These are phyloP conservation scores for Drosophila colorata DNA, from an alignment of 2,888 invertebrate genomes.

Conservation along the genomic window DNA sequence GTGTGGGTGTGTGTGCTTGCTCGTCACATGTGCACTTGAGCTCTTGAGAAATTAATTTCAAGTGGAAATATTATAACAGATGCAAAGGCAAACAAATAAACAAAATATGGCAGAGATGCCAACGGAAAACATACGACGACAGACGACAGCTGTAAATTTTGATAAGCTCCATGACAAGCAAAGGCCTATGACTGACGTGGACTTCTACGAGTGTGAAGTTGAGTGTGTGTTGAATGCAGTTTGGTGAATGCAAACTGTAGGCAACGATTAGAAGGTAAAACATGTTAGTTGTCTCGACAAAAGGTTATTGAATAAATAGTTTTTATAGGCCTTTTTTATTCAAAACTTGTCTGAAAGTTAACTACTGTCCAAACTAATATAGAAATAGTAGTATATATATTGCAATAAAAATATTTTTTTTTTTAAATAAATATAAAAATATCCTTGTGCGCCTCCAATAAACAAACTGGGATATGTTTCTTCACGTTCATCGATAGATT, in stretches of 20 bases:
- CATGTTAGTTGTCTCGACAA: not conserved
- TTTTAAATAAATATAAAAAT: no score
- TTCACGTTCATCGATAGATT: no score
- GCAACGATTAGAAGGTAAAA: conserved; percentile 11
- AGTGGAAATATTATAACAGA: conserved; percentile 77
- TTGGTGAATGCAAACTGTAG: not conserved
- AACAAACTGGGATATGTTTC: no score
- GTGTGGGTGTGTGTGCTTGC: conserved; percentile 29
- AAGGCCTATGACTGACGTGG: conserved; percentile 40
- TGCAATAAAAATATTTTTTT: no score
- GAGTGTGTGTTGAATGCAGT: conserved; percentile 12
- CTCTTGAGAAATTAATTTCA: conserved; percentile 82
- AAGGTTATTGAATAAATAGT: no score
- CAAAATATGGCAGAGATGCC: conserved; percentile 55
- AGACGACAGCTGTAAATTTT: conserved; percentile 70
- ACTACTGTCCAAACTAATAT: no score
- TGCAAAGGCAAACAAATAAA: conserved; percentile 63
- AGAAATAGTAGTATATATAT: no score
- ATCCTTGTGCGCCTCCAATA: no score
- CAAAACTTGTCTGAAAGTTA: not conserved
- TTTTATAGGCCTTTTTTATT: not conserved
- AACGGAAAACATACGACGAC: conserved; percentile 16
- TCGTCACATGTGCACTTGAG: conserved; percentile 80
- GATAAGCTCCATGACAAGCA: conserved; percentile 60
- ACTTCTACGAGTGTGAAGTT: conserved; percentile 25